Percentiles rank a stretch among this genome's conserved stretches.
Conservation (phyloP, 2,888 invertebrate genomes). For the Petrolisthes cinctipes region DNA sequence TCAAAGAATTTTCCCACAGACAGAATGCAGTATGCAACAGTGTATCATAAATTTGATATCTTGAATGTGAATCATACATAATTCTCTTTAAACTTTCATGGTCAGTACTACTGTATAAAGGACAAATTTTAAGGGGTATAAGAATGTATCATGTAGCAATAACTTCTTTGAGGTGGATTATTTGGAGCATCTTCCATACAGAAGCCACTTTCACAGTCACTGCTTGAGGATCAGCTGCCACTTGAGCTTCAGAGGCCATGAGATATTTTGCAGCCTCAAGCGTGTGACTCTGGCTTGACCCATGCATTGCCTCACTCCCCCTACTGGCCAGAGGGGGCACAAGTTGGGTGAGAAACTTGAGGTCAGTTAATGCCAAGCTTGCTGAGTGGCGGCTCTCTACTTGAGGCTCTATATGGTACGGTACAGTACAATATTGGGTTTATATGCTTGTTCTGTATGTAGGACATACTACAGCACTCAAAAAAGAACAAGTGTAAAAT, state of each 20-base stretch:
- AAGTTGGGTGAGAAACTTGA: not conserved
- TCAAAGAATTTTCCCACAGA: slow-evolving; percentile 16
- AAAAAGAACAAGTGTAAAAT: no score
- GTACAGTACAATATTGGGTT: not conserved
- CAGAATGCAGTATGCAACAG: not conserved
- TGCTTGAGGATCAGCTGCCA: slow-evolving; percentile 24
- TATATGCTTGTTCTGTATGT: not conserved
- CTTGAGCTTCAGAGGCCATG: not conserved
- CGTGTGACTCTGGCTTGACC: slow-evolving; percentile 6
- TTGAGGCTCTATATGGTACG: not conserved
- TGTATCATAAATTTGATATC: no score
- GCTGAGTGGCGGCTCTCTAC: not conserved
- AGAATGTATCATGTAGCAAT: not conserved
- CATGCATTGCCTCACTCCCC: slow-evolving; percentile 29
- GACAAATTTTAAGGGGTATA: not conserved
- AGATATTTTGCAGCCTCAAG: slow-evolving; percentile 24
- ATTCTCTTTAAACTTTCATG: no score
- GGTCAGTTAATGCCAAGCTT: not conserved
- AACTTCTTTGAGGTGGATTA: slow-evolving; percentile 6
- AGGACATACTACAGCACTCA: no score
- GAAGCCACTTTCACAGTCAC: slow-evolving; percentile 42
- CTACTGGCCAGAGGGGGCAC: not conserved
- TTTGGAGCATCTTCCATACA: slow-evolving; percentile 8
- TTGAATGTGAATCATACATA: no score
- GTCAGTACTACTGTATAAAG: not conserved